These are phyloP conservation scores for Erannis defoliaria DNA, from an alignment of 2,888 invertebrate species.

Conservation along the genomic window DNA sequence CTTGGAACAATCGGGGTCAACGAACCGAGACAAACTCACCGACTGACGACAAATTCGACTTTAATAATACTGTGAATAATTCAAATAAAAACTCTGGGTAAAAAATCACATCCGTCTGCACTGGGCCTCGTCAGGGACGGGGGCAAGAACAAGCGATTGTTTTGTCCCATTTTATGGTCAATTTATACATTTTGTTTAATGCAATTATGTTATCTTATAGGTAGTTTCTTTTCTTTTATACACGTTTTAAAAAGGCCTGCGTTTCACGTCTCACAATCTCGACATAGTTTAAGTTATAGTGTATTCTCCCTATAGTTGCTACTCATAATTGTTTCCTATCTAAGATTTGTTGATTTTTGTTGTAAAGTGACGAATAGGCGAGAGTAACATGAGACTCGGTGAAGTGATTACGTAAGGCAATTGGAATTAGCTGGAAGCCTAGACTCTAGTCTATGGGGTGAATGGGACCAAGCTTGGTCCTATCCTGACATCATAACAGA, in stretches of 20 bases:
- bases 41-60: conserved; percentile 46
- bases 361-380: too few species aligned
- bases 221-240: background rate
- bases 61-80: conserved; percentile 43
- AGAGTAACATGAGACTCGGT: too few species aligned
- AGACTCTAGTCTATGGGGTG: too few species aligned
- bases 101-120: conserved; percentile 36
- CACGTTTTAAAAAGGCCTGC: background rate
- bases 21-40: conserved; percentile 45
- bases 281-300: too few species aligned
- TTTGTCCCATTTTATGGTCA: conserved; percentile 19
- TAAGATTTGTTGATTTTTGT: too few species aligned
- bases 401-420: too few species aligned
- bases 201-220: background rate
- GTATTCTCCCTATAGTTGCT: too few species aligned
- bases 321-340: too few species aligned
- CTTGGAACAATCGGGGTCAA: conserved; percentile 59
- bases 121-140: conserved; percentile 7
- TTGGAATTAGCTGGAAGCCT: too few species aligned
- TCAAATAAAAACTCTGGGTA: conserved; percentile 31
- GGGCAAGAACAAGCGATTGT: conserved; percentile 23
- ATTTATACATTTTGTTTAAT: background rate
- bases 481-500: too few species aligned
- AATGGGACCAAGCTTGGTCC: too few species aligned
- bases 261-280: too few species aligned